phyloP scores from a whole-genome alignment of 2,113 vertebrate species.

The Xenus cinereus region DNA sequence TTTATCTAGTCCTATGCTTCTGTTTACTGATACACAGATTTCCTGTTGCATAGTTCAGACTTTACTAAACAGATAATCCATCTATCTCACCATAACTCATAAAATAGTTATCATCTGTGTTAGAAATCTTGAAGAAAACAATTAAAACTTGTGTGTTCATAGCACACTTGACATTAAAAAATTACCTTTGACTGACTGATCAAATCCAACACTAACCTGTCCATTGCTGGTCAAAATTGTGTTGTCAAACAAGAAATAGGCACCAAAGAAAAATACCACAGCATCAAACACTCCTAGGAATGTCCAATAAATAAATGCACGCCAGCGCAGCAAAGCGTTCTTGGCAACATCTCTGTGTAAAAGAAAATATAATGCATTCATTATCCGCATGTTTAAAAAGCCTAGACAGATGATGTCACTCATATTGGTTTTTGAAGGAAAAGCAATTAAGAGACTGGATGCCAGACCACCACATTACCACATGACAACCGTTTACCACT shows the following conservation, averaged over 20 bases:
- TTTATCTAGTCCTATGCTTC: neutral
- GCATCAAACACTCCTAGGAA: constrained; percentile 91
- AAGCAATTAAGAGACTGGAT: neutral
- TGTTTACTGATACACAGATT: neutral
- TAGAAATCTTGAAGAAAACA: neutral
- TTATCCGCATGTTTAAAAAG: neutral
- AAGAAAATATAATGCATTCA: neutral
- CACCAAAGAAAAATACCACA: constrained; percentile 95
- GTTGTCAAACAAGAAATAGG: constrained; percentile 95
- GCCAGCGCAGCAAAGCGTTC: constrained; percentile 91
- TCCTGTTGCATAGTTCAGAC: neutral
- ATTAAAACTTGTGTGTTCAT: neutral
- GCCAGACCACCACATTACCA: neutral
- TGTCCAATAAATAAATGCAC: constrained; percentile 93
- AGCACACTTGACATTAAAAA: neutral
- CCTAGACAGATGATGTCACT: neutral
- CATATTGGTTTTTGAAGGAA: neutral
- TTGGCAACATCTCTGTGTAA: constrained; percentile 89
- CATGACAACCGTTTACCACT: neutral
- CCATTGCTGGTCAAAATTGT: constrained; percentile 93
- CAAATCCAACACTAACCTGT: constrained; percentile 80
- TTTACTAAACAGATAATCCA: neutral
- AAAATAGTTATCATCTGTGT: neutral
- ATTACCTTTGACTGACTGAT: neutral
- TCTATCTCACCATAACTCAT: neutral